Evolutionary conservation across 2,888 invertebrate species (phyloP).

Genomic region (Fragum whitleyi): DNA sequence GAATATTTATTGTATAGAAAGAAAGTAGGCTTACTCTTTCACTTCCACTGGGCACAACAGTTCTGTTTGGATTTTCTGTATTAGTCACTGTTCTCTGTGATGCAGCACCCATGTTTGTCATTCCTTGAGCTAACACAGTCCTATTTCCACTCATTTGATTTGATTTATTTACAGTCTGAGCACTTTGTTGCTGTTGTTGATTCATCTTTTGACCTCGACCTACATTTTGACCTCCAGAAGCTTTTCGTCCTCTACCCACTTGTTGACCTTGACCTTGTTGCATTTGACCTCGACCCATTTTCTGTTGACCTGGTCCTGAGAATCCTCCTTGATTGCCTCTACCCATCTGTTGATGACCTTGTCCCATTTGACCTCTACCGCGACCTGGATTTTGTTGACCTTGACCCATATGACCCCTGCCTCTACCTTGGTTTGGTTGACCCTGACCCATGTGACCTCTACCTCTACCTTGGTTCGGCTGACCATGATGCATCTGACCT

Average conservation of each 20-base stretch:
- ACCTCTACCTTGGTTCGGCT: not conserved
- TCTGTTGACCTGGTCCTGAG: not conserved
- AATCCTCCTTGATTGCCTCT: not conserved
- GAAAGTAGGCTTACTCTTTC: no score
- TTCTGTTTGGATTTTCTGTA: constrained; percentile 3
- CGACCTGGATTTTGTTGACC: not conserved
- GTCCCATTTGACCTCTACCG: not conserved
- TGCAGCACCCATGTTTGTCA: constrained; percentile 40
- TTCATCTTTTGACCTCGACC: constrained; percentile 8
- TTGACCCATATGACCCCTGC: not conserved
- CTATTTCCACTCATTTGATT: constrained; percentile 1
- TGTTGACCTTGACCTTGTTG: not conserved
- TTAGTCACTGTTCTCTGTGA: constrained; percentile 3
- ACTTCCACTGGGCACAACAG: not conserved
- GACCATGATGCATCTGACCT: constrained; percentile 9
- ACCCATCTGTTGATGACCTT: not conserved
- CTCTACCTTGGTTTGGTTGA: constrained; percentile 27
- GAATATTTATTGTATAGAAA: no score
- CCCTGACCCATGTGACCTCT: constrained; percentile 13
- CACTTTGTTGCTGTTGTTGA: constrained; percentile 7
- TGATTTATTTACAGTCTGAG: not conserved
- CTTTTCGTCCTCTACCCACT: constrained; percentile 3
- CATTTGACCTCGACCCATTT: not conserved
- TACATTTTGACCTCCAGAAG: constrained; percentile 40
- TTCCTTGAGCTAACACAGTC: constrained; percentile 26